Percentiles rank a stretch among this genome's conserved stretches.
Evolutionary conservation across 2,888 invertebrate species (phyloP).

Genomic region (Epistrophe eligans): DNA sequence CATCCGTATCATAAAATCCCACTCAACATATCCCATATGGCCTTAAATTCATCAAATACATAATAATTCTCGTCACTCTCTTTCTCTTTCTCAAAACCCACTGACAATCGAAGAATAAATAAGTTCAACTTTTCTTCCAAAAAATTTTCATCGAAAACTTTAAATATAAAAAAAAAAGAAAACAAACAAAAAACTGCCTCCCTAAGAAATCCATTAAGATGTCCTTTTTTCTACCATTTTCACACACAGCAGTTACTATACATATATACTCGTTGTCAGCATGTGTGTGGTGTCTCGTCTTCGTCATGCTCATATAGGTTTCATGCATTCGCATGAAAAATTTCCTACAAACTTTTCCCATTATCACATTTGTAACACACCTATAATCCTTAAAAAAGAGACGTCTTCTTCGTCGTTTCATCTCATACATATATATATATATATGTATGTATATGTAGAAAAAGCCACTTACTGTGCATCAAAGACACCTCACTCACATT

Average conservation of each 20-base stretch:
- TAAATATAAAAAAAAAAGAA: neutral
- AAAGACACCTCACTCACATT: constrained; percentile 28
- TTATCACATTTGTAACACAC: constrained; percentile 72
- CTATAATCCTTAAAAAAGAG: constrained; percentile 47
- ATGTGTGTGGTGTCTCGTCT: constrained; percentile 5
- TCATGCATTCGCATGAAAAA: constrained; percentile 61
- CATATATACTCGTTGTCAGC: neutral
- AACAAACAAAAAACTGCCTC: neutral
- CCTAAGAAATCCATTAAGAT: constrained; percentile 57
- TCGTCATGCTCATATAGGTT: constrained; percentile 15
- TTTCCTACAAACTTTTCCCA: constrained; percentile 70
- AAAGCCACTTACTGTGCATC: constrained; percentile 53
- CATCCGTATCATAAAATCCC: neutral
- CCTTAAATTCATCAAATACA: neutral
- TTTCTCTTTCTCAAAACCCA: neutral
- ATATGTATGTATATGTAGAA: neutral
- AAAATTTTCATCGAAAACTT: constrained; percentile 1
- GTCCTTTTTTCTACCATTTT: constrained; percentile 46
- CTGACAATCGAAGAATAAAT: constrained; percentile 36
- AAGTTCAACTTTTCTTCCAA: constrained; percentile 13
- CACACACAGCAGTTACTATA: neutral
- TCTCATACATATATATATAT: no score
- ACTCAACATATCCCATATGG: neutral
- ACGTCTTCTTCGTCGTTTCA: constrained; percentile 30
- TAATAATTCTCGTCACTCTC: neutral